A percentile compares a stretch with the other conserved stretches of the same genome.
Evolutionary conservation across 2,888 invertebrate species (phyloP).

Genomic region (Chironomus riparius): DNA sequence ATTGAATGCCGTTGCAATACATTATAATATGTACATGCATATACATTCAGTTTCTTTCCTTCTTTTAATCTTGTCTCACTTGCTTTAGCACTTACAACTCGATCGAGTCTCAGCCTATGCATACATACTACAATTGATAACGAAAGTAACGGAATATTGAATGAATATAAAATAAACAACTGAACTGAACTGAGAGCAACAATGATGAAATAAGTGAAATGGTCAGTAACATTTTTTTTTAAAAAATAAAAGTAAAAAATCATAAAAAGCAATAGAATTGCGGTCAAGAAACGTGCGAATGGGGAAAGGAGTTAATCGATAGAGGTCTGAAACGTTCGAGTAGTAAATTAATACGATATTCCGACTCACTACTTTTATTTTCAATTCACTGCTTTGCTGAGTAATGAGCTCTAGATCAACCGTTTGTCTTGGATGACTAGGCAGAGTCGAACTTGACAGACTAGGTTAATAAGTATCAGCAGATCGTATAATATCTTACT

Average conservation of each 20-base stretch:
- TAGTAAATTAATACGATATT: not conserved
- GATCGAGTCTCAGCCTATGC: not conserved
- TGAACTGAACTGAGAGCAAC: constrained; percentile 16
- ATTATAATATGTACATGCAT: not conserved
- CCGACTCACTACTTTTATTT: not conserved
- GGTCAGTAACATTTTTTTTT: constrained; percentile 11
- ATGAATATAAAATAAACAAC: not conserved
- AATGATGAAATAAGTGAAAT: constrained; percentile 23
- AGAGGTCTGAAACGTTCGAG: not conserved
- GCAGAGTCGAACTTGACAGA: too few species aligned
- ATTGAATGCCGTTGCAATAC: not conserved
- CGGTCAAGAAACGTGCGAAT: constrained; percentile 13
- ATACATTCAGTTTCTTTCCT: not conserved
- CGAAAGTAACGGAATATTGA: constrained; percentile 12
- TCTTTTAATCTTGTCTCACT: not conserved
- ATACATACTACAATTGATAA: constrained; percentile 4
- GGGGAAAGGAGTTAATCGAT: not conserved
- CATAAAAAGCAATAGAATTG: constrained; percentile 19
- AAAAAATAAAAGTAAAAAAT: constrained; percentile 3
- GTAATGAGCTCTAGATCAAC: too few species aligned
- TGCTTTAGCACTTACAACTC: not conserved
- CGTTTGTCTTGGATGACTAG: too few species aligned
- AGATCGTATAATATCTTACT: too few species aligned
- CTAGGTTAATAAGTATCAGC: too few species aligned
- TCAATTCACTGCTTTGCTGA: too few species aligned